phyloP scores from a whole-genome alignment of 2,113 vertebrate species.

The Cephalopterus ornatus region DNA sequence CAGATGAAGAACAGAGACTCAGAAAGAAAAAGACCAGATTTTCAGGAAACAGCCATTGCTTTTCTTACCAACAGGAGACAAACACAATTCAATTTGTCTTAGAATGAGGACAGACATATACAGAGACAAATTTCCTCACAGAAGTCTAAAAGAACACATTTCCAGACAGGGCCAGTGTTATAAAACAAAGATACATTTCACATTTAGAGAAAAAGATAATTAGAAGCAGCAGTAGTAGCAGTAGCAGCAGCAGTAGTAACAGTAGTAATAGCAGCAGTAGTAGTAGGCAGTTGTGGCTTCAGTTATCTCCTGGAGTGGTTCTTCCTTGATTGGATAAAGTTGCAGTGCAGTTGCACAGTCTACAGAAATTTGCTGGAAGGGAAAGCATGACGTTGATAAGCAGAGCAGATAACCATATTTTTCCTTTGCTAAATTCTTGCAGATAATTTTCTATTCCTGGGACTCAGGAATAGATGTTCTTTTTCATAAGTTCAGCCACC shows the following conservation, averaged over 20 bases:
- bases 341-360: background rate
- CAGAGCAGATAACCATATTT: fast-evolving
- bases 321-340: background rate
- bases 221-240: background rate
- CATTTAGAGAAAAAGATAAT: background rate
- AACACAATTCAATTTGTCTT: fast-evolving
- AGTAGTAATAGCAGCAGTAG: background rate
- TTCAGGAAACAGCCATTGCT: background rate
- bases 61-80: background rate
- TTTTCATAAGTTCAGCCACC: background rate
- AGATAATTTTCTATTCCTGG: background rate
- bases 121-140: background rate
- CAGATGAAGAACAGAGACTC: background rate
- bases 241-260: background rate
- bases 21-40: background rate
- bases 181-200: background rate
- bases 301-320: background rate
- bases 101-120: background rate
- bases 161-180: background rate
- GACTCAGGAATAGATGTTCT: background rate
- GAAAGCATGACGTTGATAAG: background rate
- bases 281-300: background rate
- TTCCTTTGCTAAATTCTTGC: background rate
- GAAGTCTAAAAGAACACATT: background rate
- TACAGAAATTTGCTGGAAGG: background rate